Base-by-base conservation (phyloP, 2,797 vertebrate species). In the Hydrophis major region DNA sequence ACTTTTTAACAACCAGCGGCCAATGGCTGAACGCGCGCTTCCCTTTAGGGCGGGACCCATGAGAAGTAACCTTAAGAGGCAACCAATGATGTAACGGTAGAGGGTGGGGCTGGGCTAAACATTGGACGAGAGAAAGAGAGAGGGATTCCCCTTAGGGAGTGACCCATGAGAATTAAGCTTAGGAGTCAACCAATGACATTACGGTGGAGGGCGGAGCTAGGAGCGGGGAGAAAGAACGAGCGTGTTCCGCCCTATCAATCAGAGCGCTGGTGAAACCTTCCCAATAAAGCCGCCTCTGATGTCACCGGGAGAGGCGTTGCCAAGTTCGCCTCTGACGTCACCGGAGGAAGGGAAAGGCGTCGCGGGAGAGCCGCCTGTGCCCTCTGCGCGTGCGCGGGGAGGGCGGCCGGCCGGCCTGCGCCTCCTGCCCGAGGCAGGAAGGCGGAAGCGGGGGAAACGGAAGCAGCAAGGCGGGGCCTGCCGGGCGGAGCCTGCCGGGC, bases 1-100 rank as follows among this genome's bases (percentile, higher is more conserved):
- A 0, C 28, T 0, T 2, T 55, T n/a, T 16, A 8, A 12, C 1
- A 11, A 25, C 2, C 0, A 13, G 4, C 7, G 69, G 8, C 89
- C 92, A 90, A 93, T 90, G 59, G 37, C 27, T 7, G 27, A 32
- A 74, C 14, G 18, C 18, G 2, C 6, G 28, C 55, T 37, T 3
- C 5, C 13, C 20, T 11, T 66, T 25, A 11, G 3, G 60, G 57
- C 1, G 37, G 13, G 89, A n/a, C 4, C 47, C 3, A 53, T 11
- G 12, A 4, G 10, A 55, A n/a, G 14, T 2, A 7, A 11, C 12
- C n/a, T 42, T 20, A 4, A 18, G 74, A 5, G 8, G 7, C 74
- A 83, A 4, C 37, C 91, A 92, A 92, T 69, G 27, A 25, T 25
- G 18, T 27, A 47, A 28, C 6, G 37, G 6, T 14, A 4, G 37